phyloP scores from a whole-genome alignment of 2,113 vertebrate species.

The Crotalus helleri region DNA sequence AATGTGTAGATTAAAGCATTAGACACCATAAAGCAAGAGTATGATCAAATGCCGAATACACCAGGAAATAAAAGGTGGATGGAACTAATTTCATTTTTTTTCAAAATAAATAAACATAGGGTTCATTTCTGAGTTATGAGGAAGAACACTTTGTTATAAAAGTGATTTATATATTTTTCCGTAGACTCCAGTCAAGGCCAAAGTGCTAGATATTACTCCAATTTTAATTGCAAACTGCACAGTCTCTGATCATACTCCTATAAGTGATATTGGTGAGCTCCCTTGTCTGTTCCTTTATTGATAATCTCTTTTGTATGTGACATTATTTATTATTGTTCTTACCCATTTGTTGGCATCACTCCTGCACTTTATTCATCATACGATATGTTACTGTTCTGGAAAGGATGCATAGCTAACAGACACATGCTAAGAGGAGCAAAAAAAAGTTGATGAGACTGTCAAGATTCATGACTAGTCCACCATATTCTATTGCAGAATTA shows the following conservation, averaged over 20 bases:
- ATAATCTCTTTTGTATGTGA: background rate
- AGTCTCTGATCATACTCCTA: background rate
- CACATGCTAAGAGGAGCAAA: background rate
- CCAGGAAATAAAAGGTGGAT: background rate
- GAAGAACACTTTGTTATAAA: background rate
- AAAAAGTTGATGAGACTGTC: background rate
- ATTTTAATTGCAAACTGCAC: background rate
- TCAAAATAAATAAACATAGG: background rate
- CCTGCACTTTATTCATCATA: background rate
- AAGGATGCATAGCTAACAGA: background rate
- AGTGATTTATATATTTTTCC: background rate
- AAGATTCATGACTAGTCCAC: background rate
- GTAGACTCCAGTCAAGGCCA: background rate
- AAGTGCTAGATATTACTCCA: background rate
- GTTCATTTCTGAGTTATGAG: background rate
- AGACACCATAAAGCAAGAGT: background rate
- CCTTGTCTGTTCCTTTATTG: background rate
- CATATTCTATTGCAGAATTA: background rate
- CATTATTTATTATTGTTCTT: background rate
- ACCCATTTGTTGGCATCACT: background rate
- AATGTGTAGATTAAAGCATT: background rate
- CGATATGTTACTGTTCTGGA: background rate
- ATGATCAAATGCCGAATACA: constrained; percentile 17
- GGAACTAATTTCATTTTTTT: background rate
- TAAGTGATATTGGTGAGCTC: background rate